phyloP scores from a whole-genome alignment of 1,140 invertebrate genomes.

The Cyclargus thomasi region DNA sequence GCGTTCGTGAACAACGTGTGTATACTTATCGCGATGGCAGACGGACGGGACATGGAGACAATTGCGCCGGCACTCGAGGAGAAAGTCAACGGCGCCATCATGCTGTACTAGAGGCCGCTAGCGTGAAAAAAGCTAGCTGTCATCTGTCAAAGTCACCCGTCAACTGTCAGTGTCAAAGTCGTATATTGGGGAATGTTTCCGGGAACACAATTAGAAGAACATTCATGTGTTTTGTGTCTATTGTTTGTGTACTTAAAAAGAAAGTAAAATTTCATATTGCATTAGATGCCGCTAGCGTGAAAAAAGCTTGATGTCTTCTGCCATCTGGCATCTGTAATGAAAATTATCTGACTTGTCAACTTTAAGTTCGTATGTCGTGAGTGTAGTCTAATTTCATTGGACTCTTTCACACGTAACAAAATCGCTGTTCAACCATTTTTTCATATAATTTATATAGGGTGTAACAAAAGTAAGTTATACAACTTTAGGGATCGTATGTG shows the following conservation, averaged over 20 bases:
- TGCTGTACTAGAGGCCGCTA: constrained; percentile 79
- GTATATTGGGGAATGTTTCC: not conserved
- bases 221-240: no score
- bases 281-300: constrained; percentile 58
- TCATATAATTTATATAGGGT: no score
- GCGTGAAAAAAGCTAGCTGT: not conserved
- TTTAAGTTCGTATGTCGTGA: no score
- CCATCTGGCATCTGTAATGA: not conserved
- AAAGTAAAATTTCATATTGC: constrained; percentile 90
- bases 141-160: not conserved
- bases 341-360: no score
- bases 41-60: constrained; percentile 78
- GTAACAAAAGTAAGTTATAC: no score
- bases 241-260: constrained; percentile 57
- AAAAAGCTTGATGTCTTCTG: not conserved
- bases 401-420: no score
- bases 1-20: constrained; percentile 85
- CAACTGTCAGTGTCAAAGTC: not conserved
- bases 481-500: no score
- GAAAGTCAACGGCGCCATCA: constrained; percentile 89
- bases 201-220: no score
- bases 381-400: no score
- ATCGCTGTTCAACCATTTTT: no score
- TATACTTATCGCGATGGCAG: constrained; percentile 82
- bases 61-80: constrained; percentile 84